Base-by-base conservation (phyloP, 2,888 invertebrate species). In the Emmelina monodactyla region DNA sequence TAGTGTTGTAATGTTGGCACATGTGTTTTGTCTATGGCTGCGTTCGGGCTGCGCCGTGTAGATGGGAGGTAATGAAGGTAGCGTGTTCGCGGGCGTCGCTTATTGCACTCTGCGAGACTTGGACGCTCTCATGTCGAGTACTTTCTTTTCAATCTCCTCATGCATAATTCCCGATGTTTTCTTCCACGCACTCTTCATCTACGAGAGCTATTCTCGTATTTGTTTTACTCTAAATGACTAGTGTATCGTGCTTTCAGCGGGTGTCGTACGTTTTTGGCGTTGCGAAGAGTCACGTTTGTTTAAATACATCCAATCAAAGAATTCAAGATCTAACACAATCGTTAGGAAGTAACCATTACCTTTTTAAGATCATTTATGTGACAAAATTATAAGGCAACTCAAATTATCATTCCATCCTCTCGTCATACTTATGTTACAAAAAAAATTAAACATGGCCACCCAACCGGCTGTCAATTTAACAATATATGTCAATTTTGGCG, bases 71-170 rank as follows among this genome's bases (percentile, higher is more conserved):
- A 67, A 69, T 65, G 69, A 73, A 75, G 69, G 76, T 71, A 70
- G 58, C 47, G 54, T 61, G 67, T 47, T 60, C 62, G 59, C 69
- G 59, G 62, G 68, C 66, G 71, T 66, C 70, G 71, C 64, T 72
- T 69, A 73, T 75, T 70, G 69, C 73, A 63, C 72, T 71, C 67
- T 60, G 43, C 55, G 61, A 56, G 66, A 51, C 68, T 69, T 53
- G 75, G 75, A 70, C 75, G 69, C 72, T 62, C 72, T 72, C 62
- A 55, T 62, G 62, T 72, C 60, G 62, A 72, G 72, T 53, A 67
- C 68, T 68, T 73, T 73, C 73, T 73, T 70, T 73, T 72, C 75
- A 75, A 69, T 65, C 66, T 66, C 60, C 69, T 68, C 66, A 68
- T 71, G 75, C 70, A 76, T 73, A 75, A 75, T 75, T 69, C 66